Percentiles rank a stretch among this genome's conserved stretches.
Conservation (phyloP, 2,888 invertebrate species). For the Megalurothrips usitatus region DNA sequence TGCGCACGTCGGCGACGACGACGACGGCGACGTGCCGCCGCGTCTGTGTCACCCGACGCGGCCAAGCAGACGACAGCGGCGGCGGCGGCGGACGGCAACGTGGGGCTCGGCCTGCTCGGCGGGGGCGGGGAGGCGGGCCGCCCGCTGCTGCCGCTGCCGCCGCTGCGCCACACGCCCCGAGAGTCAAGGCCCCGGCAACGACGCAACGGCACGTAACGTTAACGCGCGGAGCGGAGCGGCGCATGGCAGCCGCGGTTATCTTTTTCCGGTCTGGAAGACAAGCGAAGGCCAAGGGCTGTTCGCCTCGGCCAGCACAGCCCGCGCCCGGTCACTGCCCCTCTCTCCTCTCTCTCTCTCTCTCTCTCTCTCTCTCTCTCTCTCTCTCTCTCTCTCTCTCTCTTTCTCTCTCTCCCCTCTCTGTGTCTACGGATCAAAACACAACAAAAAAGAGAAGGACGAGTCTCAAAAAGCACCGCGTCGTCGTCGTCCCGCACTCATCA, state of each 20-base stretch:
- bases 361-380: too few relatives aligned
- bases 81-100: too few relatives aligned
- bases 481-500: neutral
- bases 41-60: too few relatives aligned
- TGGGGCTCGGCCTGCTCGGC: too few relatives aligned
- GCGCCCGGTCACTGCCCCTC: neutral
- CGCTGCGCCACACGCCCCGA: too few relatives aligned
- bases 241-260: neutral
- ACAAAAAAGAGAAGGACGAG: neutral
- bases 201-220: too few relatives aligned
- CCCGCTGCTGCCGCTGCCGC: too few relatives aligned
- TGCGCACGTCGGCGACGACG: too few relatives aligned
- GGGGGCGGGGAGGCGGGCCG: too few relatives aligned
- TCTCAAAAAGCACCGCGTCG: neutral
- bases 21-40: too few relatives aligned
- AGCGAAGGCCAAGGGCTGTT: constrained; percentile 13
- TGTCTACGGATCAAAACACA: neutral
- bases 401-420: neutral
- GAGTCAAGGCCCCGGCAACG: too few relatives aligned
- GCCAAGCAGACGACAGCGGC: neutral
- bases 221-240: neutral
- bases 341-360: neutral
- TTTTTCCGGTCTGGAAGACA: constrained; percentile 24
- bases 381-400: too few relatives aligned
- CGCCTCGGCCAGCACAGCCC: neutral